Evolutionary conservation across 2,113 vertebrate genomes (phyloP), one percentile per base, ranked within the genome.

Genomic region (Ammodytes marinus): DNA sequence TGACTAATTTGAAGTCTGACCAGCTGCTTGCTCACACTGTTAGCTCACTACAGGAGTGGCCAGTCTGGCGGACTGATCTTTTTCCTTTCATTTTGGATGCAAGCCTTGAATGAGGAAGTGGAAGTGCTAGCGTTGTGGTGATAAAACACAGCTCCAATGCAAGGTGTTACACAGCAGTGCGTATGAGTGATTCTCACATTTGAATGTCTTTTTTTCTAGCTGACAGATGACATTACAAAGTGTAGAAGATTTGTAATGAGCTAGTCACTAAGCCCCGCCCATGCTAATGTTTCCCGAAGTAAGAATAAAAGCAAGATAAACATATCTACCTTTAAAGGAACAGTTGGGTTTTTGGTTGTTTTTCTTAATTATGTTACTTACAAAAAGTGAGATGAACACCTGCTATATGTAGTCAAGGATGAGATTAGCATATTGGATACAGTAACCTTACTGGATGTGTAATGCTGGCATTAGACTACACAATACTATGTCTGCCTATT

Each of bases 191-290:
- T 67, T 70, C 53, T 70, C 59, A 69, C 35, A 19, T 39, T 69
- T 73, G 5, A 10, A 40, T 76, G 27, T 27, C 27, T 37, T 61
- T 60, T 10, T 61, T 49, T 59, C 11, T 52, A 79, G 47, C 47
- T 63, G 61, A 77, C n/a, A 49, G 60, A 77, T 57, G 50, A 61
- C 37, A 69, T 77, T 42, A 17, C 46, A 59, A 64, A 69, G 45
- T 74, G 68, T 15, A 77, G 40, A 47, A 19, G 53, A 58, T 53
- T 53, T 54, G 73, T 76, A 72, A 72, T 72, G 53, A 75, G 58
- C 50, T 53, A 43, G 15, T 59, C 40, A 54, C n/a, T 43, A 4
- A 66, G 42, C 67, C 47, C 11, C 57, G 35, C 45, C 45, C 14
- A 10, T 53, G n/a, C 1, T 40, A 49, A 19, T 54, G 40, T 55